Evolutionary conservation across 2,113 vertebrate species (phyloP).

Genomic region (Falco punctatus): DNA sequence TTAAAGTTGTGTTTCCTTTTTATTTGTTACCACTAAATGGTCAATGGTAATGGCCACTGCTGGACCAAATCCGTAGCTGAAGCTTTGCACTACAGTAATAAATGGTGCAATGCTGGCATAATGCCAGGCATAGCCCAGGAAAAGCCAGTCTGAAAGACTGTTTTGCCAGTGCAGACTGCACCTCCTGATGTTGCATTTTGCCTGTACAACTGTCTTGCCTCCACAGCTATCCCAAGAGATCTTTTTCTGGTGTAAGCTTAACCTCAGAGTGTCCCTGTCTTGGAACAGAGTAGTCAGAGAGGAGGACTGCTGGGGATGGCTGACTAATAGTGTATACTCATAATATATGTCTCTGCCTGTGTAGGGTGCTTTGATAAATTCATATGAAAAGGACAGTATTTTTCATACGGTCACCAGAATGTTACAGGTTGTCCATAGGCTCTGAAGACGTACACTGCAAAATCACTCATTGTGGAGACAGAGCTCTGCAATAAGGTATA

Average conservation of each 20-base stretch:
- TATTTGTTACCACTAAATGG: not conserved
- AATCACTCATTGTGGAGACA: not conserved
- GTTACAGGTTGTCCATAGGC: not conserved
- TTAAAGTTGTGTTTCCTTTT: not conserved
- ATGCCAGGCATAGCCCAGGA: not conserved
- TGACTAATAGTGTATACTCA: not conserved
- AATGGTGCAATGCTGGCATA: not conserved
- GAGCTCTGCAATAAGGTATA: not conserved
- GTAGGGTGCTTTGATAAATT: not conserved
- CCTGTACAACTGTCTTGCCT: not conserved
- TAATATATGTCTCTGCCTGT: not conserved
- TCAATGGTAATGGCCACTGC: not conserved
- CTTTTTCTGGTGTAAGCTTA: not conserved
- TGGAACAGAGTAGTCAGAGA: not conserved
- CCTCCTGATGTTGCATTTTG: not conserved
- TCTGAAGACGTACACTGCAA: not conserved
- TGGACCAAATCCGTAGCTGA: not conserved
- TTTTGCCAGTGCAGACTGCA: not conserved
- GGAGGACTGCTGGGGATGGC: not conserved
- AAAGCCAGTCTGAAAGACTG: not conserved
- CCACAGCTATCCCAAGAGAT: not conserved
- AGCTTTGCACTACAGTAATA: not conserved
- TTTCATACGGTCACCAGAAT: not conserved
- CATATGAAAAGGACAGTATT: not conserved
- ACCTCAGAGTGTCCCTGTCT: not conserved